A percentile compares a stretch with the other conserved stretches of the same genome.
Evolutionary conservation across 1,140 invertebrate genomes (phyloP).

Genomic region (Cydia strobilella): DNA sequence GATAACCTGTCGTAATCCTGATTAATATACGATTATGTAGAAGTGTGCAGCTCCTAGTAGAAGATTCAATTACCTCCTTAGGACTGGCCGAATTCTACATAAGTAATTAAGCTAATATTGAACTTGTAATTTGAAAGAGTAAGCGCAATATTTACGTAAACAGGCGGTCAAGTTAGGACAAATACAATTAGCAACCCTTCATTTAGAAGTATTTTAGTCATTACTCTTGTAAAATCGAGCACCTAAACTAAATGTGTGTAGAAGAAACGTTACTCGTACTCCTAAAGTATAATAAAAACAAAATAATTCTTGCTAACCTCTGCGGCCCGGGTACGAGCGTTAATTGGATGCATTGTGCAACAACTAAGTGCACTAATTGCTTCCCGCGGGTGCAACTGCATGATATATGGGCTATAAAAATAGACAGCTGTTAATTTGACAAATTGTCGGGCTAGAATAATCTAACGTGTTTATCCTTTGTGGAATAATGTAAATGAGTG

Average conservation of each 20-base stretch:
- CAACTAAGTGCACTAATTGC: constrained; percentile 23
- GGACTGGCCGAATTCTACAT: no score
- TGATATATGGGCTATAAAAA: constrained; percentile 31
- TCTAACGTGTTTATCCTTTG: constrained; percentile 6
- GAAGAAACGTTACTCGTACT: no score
- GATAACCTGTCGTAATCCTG: neutral
- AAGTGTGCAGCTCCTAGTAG: no score
- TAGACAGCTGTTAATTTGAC: constrained; percentile 30
- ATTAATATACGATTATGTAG: neutral
- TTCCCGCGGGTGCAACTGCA: constrained; percentile 18
- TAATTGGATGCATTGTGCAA: constrained; percentile 29
- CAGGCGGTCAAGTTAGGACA: no score
- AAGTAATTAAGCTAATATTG: no score
- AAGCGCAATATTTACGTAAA: no score
- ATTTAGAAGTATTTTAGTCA: no score
- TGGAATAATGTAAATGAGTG: neutral
- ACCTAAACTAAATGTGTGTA: no score
- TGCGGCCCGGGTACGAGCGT: constrained; percentile 10
- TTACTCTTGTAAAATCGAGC: no score
- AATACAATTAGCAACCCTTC: no score
- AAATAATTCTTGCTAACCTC: neutral
- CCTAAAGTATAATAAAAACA: constrained; percentile 6
- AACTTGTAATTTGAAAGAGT: no score
- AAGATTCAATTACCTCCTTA: no score
- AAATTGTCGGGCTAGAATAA: constrained; percentile 14